Percentiles rank a stretch among this genome's conserved stretches.
Conservation (phyloP, 1,140 invertebrate species). For the Macrocentrus cingulum region DNA sequence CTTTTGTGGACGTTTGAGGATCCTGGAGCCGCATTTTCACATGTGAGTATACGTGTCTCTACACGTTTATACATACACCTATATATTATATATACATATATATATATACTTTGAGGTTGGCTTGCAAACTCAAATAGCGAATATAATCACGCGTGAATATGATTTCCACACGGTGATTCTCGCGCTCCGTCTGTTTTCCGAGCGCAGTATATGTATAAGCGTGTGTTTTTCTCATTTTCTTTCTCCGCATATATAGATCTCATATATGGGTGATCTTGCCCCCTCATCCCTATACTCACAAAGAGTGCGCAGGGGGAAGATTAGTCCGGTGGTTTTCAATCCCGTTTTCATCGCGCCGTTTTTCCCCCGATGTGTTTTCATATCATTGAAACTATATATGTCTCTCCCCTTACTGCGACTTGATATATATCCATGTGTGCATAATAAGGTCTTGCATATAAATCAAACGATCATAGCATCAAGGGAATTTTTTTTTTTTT, state of each 20-base stretch:
- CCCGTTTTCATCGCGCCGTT: constrained; percentile 50
- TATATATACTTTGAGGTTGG: background rate
- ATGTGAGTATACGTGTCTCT: constrained; percentile 12
- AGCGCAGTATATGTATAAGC: too few species aligned
- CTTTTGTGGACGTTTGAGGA: constrained; percentile 29
- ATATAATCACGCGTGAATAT: too few species aligned
- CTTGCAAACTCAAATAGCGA: too few species aligned
- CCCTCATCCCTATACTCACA: background rate
- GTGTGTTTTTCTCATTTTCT: constrained; percentile 21
- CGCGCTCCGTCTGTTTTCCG: too few species aligned
- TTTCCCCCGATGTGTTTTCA: constrained; percentile 23
- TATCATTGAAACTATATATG: background rate
- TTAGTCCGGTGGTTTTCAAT: constrained; percentile 55
- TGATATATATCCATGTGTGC: constrained; percentile 7
- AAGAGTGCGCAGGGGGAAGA: constrained; percentile 32
- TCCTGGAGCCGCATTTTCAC: background rate
- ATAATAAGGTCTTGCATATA: constrained; percentile 20
- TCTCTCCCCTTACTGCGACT: background rate
- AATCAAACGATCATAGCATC: constrained; percentile 8
- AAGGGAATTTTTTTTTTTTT: background rate
- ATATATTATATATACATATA: too few species aligned
- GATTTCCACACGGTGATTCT: background rate
- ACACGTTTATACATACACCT: background rate
- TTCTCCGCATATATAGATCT: too few species aligned
- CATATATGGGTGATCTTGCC: too few species aligned